Evolutionary conservation across 23 tunicate genomes (phyloP).

Genomic region (Ascidia mentula): DNA sequence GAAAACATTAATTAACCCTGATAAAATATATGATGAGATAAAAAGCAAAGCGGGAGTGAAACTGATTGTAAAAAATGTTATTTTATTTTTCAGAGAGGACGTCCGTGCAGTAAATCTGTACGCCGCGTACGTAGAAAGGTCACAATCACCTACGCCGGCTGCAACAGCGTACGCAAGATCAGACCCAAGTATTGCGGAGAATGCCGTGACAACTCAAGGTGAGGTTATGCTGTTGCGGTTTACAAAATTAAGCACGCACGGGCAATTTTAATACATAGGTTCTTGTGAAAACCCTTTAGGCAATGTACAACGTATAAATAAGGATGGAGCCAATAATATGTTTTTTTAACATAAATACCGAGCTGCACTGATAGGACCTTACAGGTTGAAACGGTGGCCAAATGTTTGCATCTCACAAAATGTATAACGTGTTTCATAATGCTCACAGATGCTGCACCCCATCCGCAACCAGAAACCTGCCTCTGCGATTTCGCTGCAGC

Average conservation of each 20-base stretch:
- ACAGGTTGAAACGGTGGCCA: no score
- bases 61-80: neutral
- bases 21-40: no score
- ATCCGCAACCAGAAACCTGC: neutral
- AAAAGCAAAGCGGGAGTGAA: no score
- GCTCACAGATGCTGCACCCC: neutral
- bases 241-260: no score
- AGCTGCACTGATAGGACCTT: no score
- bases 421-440: neutral
- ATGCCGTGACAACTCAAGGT: constrained; percentile 56
- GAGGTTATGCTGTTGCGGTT: neutral
- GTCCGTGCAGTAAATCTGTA: constrained; percentile 26
- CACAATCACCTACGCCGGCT: constrained; percentile 56
- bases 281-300: no score
- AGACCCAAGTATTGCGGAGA: constrained; percentile 69
- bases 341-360: no score
- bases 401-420: no score
- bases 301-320: no score
- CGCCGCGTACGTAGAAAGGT: constrained; percentile 35
- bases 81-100: constrained; percentile 51
- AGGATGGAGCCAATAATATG: no score
- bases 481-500: neutral
- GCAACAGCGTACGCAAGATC: constrained; percentile 50
- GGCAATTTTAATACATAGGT: no score
- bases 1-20: no score